Evolutionary conservation across 1,140 invertebrate genomes (phyloP).

Genomic region (Sinella curviseta): DNA sequence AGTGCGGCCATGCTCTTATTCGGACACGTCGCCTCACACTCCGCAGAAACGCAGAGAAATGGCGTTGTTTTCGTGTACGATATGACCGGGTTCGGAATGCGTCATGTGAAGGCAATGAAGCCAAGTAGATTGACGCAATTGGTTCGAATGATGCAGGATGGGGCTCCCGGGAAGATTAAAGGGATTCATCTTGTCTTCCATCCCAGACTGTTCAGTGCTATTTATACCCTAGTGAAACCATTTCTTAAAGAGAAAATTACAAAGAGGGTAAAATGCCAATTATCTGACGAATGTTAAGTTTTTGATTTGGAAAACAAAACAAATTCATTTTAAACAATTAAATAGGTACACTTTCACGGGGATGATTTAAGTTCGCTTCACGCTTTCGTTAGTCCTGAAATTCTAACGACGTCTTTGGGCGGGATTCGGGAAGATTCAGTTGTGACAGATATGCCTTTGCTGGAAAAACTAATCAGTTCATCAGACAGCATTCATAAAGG

Average conservation of each 20-base stretch:
- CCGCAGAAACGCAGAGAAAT: neutral
- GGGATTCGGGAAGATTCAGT: neutral
- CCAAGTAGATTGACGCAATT: neutral
- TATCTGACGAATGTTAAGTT: neutral
- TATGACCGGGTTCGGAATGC: neutral
- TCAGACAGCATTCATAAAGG: no score
- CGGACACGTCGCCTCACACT: neutral
- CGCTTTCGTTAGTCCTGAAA: neutral
- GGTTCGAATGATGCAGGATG: neutral
- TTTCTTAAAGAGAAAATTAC: neutral
- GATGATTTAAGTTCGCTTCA: neutral
- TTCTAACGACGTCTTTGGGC: slow-evolving; percentile 5
- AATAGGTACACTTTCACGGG: slow-evolving; percentile 9
- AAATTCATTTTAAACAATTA: neutral
- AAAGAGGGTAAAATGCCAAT: neutral
- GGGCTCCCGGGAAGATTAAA: neutral
- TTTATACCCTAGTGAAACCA: neutral
- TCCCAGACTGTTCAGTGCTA: neutral
- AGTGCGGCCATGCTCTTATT: neutral
- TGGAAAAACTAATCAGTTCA: no score
- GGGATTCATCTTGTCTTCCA: slow-evolving; percentile 1
- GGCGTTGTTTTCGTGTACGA: slow-evolving; percentile 10
- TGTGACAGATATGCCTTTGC: neutral
- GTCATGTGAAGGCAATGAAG: neutral
- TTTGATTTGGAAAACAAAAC: no score